phyloP scores from a whole-genome alignment of 2,797 vertebrate species.

The Tangara arthus region DNA sequence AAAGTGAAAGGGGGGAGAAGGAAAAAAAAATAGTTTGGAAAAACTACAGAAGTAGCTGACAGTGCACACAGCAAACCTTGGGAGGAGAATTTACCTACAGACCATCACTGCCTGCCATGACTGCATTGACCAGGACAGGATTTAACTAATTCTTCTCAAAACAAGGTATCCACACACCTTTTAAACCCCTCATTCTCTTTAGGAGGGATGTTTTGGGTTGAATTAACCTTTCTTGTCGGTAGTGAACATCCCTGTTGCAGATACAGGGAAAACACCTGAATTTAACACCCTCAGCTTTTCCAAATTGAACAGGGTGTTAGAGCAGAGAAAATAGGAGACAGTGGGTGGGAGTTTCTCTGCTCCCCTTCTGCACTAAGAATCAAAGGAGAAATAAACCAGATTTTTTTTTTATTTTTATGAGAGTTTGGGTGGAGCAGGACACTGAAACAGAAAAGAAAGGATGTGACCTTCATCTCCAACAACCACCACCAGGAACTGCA shows the following conservation, averaged over 20 bases:
- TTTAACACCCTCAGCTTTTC: not conserved
- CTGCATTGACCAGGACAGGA: rapidly evolving
- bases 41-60: not conserved
- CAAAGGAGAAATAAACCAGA: not conserved
- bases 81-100: not conserved
- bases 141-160: not conserved
- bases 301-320: not conserved
- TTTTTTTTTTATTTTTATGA: not conserved
- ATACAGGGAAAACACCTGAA: not conserved
- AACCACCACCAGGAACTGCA: not conserved
- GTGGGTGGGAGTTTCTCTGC: not conserved
- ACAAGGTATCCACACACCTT: not conserved
- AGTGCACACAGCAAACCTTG: not conserved
- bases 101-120: not conserved
- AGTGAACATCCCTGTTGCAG: not conserved
- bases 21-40: not conserved
- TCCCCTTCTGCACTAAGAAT: not conserved
- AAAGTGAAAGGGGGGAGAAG: rapidly evolving
- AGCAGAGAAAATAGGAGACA: not conserved
- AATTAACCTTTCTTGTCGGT: not conserved
- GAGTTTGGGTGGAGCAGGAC: not conserved
- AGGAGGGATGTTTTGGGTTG: not conserved
- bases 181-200: not conserved
- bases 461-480: not conserved
- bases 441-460: not conserved